Evolutionary conservation across 2,797 vertebrate genomes (phyloP).

Genomic region (Poecilia picta): DNA sequence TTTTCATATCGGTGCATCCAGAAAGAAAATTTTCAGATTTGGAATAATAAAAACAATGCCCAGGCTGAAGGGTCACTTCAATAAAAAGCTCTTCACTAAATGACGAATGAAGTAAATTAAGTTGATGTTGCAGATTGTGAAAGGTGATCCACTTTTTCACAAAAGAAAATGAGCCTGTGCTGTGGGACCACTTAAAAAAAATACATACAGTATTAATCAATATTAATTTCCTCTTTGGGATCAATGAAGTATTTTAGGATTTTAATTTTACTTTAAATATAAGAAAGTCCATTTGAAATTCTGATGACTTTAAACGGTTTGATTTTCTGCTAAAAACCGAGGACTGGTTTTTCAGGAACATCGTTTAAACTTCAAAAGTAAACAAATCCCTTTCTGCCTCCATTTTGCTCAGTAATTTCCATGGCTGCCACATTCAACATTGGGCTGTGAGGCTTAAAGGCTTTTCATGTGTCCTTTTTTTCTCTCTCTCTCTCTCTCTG

Average conservation of each 20-base stretch:
- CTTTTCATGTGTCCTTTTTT: background rate
- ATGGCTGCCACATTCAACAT: slow-evolving; percentile 21
- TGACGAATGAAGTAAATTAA: background rate
- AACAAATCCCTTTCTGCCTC: slow-evolving; percentile 6
- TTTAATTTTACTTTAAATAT: background rate
- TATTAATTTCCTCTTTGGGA: no score
- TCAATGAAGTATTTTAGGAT: no score
- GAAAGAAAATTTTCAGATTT: background rate
- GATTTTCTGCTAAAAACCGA: background rate
- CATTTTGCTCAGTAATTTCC: slow-evolving; percentile 7
- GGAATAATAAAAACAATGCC: background rate
- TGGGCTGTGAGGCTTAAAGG: background rate
- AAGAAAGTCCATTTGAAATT: background rate
- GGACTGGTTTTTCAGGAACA: background rate
- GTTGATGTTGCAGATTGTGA: background rate
- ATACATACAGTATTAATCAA: no score
- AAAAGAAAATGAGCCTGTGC: background rate
- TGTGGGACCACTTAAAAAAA: background rate
- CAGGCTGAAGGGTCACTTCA: background rate
- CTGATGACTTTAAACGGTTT: background rate
- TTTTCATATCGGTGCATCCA: no score
- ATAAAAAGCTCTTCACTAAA: background rate
- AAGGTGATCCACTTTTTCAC: background rate
- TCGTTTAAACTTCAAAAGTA: slow-evolving; percentile 9
- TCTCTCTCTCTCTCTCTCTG: background rate